Evolutionary conservation across 2,797 vertebrate genomes (phyloP).

Genomic region (Vespertilio murinus): DNA sequence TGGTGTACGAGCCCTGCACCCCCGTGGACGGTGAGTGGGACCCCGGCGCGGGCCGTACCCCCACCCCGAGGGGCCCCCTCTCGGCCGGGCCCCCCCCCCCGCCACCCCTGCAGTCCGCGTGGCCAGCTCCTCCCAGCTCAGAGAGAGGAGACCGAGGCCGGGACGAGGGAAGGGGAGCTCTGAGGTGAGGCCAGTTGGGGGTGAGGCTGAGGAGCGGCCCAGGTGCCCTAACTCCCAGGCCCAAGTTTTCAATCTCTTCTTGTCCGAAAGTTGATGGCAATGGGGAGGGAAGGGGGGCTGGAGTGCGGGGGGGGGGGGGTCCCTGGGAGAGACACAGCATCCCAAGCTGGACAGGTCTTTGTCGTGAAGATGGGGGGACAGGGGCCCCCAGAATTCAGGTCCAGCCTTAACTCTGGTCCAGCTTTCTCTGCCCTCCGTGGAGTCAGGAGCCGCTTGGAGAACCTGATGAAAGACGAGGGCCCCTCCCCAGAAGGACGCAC

Average conservation of each 20-base stretch:
- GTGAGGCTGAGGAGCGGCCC: not conserved
- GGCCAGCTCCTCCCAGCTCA: fast-evolving
- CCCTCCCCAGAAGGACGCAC: not conserved
- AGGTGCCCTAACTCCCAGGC: fast-evolving
- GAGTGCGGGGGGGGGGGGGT: too few relatives aligned
- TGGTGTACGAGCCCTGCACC: conserved; percentile 94
- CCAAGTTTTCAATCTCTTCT: not conserved
- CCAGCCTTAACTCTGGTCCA: not conserved
- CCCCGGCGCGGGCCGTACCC: fast-evolving
- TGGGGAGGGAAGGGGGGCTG: too few relatives aligned
- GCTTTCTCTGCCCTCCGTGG: not conserved
- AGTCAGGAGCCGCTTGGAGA: not conserved
- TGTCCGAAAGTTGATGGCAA: fast-evolving
- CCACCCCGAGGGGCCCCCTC: too few relatives aligned
- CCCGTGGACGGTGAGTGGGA: conserved; percentile 92
- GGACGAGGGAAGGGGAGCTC: not conserved
- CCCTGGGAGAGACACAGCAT: fast-evolving
- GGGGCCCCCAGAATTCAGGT: not conserved
- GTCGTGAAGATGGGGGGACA: not conserved
- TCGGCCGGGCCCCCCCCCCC: fast-evolving
- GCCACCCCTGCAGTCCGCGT: fast-evolving
- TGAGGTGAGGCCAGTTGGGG: too few relatives aligned
- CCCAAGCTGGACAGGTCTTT: not conserved
- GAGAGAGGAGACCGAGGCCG: not conserved
- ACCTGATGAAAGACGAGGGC: not conserved